phyloP scores from a whole-genome alignment of 2,888 invertebrate species.

The Endotricha flammealis region DNA sequence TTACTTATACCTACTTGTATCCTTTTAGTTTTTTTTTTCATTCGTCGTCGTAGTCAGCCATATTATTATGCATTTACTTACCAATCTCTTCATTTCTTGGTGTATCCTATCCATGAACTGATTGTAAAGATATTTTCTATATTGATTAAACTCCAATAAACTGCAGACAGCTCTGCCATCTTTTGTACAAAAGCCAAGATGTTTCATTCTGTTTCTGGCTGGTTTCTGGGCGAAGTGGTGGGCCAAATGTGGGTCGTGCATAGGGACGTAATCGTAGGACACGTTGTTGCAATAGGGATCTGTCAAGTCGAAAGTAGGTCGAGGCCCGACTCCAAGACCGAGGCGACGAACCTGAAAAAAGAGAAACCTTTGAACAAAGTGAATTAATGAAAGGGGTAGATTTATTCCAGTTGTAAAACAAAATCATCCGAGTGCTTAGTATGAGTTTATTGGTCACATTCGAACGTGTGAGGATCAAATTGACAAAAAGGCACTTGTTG shows the following conservation, averaged over 20 bases:
- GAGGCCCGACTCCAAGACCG: conserved; percentile 46
- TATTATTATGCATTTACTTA: conserved; percentile 35
- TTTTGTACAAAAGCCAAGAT: conserved; percentile 76
- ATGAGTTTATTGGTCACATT: no score
- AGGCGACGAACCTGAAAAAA: conserved; percentile 52
- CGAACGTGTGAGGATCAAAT: no score
- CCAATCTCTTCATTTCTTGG: conserved; percentile 55
- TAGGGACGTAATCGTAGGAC: conserved; percentile 74
- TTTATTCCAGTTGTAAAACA: no score
- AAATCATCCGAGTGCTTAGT: no score
- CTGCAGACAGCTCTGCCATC: conserved; percentile 80
- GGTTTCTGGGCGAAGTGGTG: conserved; percentile 66
- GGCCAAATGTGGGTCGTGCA: conserved; percentile 78
- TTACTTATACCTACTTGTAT: no score
- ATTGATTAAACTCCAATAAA: conserved; percentile 81
- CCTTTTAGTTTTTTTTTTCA: no score
- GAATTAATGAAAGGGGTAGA: no score
- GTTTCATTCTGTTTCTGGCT: conserved; percentile 58
- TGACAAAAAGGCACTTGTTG: no score
- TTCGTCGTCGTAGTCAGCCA: no score
- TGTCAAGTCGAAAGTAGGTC: conserved; percentile 58
- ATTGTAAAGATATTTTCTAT: conserved; percentile 78
- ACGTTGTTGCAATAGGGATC: conserved; percentile 69
- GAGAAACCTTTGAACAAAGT: no score
- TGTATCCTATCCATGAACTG: conserved; percentile 75